Base-by-base conservation (phyloP, 2,113 vertebrate genomes). In the Hyaena hyaena region DNA sequence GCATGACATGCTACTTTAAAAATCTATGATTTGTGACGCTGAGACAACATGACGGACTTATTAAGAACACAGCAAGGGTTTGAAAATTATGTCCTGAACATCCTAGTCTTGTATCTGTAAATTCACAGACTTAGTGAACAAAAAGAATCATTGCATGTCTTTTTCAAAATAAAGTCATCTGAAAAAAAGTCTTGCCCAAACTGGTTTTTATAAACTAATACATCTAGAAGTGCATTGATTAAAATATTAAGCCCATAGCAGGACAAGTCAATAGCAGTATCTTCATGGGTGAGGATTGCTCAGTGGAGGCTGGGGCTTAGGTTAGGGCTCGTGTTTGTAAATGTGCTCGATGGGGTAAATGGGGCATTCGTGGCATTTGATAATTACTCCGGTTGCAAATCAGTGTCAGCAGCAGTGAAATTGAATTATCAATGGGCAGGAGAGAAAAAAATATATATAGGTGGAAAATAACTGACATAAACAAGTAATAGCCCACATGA, bases 51-150 rank as follows among this genome's bases (percentile, higher is more conserved):
- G 65, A 93, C 28, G 71, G 65, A 79, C 53, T 92, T 94, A 92
- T 48, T 98, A 80, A 66, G 66, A 94, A 73, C 48, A 83, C 53
- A 93, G 94, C 92, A 93, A 95, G 73, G 71, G 68, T 63, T 85
- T 92, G 73, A 77, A 89, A 93, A 95, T 88, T 88, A 73, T 63
- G 88, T 91, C n/a, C 53, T 74, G n/a, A 77, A 85, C 21, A 28
- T 88, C 65, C 82, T 85, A 76, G 61, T 58, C 76, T 97, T 88
- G n/a, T 82, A 69, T 91, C 55, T 91, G 10, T 93, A 69, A n/a
- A 96, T 89, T 97, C 79, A 79, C 39, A 89, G 66, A 79, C 31
- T 23, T 91, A 81, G 50, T 71, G 33, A 93, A 55, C 12, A 48
- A 85, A 39, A 84, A 84, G 69, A 89, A 89, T 69, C 8, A 1